Conservation (phyloP, 2,113 vertebrate species). For the Hemiprocne comata region DNA sequence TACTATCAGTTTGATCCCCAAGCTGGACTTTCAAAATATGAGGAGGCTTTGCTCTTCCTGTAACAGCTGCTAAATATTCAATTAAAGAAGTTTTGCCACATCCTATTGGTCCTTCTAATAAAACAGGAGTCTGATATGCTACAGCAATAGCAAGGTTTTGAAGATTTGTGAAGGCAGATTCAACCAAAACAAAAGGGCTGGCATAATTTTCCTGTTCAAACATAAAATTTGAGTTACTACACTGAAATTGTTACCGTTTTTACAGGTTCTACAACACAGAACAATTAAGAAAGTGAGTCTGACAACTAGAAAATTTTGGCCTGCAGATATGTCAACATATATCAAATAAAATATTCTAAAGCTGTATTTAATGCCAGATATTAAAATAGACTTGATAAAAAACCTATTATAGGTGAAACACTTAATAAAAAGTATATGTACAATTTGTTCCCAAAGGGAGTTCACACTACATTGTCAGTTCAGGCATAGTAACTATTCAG, state of each 20-base stretch:
- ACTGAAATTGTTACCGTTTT: not conserved
- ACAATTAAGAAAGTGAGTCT: not conserved
- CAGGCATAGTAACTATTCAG: not conserved
- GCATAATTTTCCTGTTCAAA: constrained; percentile 52
- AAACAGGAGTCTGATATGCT: constrained; percentile 86
- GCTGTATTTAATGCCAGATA: not conserved
- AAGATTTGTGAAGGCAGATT: constrained; percentile 88
- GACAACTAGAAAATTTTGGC: not conserved
- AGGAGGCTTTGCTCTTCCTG: constrained; percentile 86
- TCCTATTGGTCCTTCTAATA: constrained; percentile 96
- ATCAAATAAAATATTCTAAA: not conserved
- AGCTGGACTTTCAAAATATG: constrained; percentile 95
- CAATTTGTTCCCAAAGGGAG: not conserved
- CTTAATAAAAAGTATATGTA: not conserved
- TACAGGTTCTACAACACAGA: not conserved
- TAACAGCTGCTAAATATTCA: constrained; percentile 87
- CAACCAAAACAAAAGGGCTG: constrained; percentile 84
- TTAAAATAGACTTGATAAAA: not conserved
- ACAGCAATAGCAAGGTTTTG: constrained; percentile 91
- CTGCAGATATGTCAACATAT: not conserved
- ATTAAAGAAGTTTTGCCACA: constrained; percentile 94
- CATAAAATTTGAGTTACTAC: not conserved
- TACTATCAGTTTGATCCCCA: constrained; percentile 98
- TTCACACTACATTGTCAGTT: not conserved
- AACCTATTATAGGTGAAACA: not conserved